Base-by-base conservation (phyloP, 2,797 vertebrate genomes). In the Helarctos malayanus region DNA sequence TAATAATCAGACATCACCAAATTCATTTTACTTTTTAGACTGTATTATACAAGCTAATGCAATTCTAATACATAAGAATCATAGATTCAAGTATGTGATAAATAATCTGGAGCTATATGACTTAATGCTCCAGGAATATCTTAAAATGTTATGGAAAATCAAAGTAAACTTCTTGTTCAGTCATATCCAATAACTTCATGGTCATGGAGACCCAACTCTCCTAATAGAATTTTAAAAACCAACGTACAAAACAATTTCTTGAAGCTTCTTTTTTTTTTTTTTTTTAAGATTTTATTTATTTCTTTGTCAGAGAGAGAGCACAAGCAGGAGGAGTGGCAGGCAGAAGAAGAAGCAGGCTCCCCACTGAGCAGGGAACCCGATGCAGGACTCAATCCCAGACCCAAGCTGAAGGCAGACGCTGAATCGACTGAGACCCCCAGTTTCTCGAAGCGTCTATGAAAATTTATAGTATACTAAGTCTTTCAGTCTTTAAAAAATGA, bases 201-300 rank as follows among this genome's bases (percentile, higher is more conserved):
- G n/a, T 96, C 56, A 65, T 12, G 7, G 27, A 15, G 76, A 65
- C 19, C 11, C 69, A 54, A 61, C 54, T 84, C 1, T 68, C 56
- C 49, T 59, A 75, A 68, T 14, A 23, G n/a, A 52, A 89, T 69
- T 65, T 93, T 56, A 85, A 88, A 95, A 90, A 88, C 5, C 32
- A 96, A 81, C 19, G 32, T 84, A 49, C 8, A 87, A 96, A 92
- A 81, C 9, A 57, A 68, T 69, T 92, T 94, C 61, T 68, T 61
- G 56, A 57, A 57, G 56, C 56, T 57, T 23, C 56, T 57, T 57
- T 8, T 57, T 57, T 23, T 57, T 57, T 57, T 57, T 57, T 57
- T 57, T 57, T 25, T 56, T 1, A 57, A 23, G 21, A 23, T 23
- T 23, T 49, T 49, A 49, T 57, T 57, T 57, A 57, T 23, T 57